Base-by-base conservation (phyloP, 2,797 vertebrate genomes). In the Sciaenops ocellatus region DNA sequence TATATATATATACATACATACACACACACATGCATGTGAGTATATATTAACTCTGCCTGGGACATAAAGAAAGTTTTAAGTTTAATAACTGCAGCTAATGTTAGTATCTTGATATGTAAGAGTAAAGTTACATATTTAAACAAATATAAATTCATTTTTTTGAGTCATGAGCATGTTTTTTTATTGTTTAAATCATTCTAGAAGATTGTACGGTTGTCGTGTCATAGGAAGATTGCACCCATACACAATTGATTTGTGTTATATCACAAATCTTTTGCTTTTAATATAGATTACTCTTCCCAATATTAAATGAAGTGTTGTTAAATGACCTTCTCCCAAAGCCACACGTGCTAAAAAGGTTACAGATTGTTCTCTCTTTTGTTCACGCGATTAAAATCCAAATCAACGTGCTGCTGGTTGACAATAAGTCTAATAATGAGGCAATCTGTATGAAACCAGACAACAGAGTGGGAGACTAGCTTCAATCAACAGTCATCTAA, bases 381-480 rank as follows among this genome's bases (percentile, higher is more conserved):
- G 16, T 59, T 70, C 55, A 10, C n/a, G 18, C 5, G 42, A 44
- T 48, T 50, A 17, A 74, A 70, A 74, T 65, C 65, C 34, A 64
- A 70, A 79, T 85, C 42, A 79, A n/a, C 24, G 41, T 38, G 63
- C 41, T 62, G 51, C 73, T 51, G 52, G 55, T 80, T 74, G 57
- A 76, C 66, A 79, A 22, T 41, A 16, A 50, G 47, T 65, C 46
- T 41, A 63, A 81, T 83, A 82, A 89, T 91, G 91, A 92, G 80
- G 86, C 85, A 88, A 89, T 73, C 56, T 75, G 73, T 34, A 24
- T 76, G 84, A 90, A 91, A 87, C 56, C 54, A 61, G 46, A 50
- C 18, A 56, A 28, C 70, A 42, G 74, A 78, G 84, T 63, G 5
- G 28, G 11, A 80, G 73, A 70, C n/a, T 57, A 15, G 60, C 84